Evolutionary conservation across 1,140 invertebrate genomes (phyloP).

Genomic region (Cotesia chilonis): DNA sequence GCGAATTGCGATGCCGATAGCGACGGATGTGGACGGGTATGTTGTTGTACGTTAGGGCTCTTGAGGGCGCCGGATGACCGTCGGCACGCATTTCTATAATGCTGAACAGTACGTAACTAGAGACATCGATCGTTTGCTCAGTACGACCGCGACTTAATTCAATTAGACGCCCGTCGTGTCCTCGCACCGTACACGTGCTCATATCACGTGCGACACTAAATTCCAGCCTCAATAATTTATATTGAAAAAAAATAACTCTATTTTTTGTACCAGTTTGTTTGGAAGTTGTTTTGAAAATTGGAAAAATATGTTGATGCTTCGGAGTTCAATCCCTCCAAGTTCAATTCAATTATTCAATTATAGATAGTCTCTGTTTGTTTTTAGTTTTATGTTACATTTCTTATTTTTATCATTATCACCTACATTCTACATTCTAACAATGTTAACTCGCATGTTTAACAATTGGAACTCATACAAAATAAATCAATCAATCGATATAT

Average conservation of each 20-base stretch:
- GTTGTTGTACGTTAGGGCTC: slow-evolving; percentile 4
- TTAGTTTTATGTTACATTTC: too few relatives aligned
- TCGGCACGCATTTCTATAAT: slow-evolving; percentile 9
- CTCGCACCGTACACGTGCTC: slow-evolving; percentile 22
- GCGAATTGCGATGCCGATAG: not conserved
- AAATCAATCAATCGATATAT: too few relatives aligned
- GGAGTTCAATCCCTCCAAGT: too few relatives aligned
- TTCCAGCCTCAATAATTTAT: slow-evolving; percentile 6
- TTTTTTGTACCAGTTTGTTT: too few relatives aligned
- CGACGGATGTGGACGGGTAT: not conserved
- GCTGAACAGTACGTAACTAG: not conserved
- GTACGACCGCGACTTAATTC: slow-evolving; percentile 30
- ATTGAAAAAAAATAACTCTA: not conserved
- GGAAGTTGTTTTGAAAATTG: too few relatives aligned
- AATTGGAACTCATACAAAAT: too few relatives aligned
- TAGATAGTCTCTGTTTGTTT: too few relatives aligned
- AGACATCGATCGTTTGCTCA: slow-evolving; percentile 23
- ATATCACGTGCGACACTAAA: slow-evolving; percentile 24
- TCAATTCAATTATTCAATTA: too few relatives aligned
- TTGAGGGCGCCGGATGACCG: slow-evolving; percentile 10
- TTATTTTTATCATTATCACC: too few relatives aligned
- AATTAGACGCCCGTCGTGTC: slow-evolving; percentile 21
- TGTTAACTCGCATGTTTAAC: too few relatives aligned
- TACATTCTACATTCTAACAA: too few relatives aligned
- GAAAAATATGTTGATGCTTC: too few relatives aligned